Percentiles rank a stretch among this genome's conserved stretches.
Evolutionary conservation across 2,113 vertebrate genomes (phyloP).

Genomic region (Procavia capensis): DNA sequence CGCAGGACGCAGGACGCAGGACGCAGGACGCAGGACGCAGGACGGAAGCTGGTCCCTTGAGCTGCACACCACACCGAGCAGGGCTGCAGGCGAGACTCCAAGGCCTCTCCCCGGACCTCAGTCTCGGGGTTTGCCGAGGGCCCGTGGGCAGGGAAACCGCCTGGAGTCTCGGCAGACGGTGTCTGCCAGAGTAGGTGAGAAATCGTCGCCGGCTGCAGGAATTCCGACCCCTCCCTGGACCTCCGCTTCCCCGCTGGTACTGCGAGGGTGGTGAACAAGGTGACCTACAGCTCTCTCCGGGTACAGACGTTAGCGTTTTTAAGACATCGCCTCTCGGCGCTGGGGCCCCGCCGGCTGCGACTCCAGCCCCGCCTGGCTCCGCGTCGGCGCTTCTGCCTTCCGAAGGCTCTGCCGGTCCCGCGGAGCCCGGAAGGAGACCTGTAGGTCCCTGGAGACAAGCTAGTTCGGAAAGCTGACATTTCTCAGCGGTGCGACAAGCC

Average conservation of each 20-base stretch:
- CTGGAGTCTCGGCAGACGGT: not conserved
- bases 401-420: not conserved
- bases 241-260: not conserved
- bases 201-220: too few relatives aligned
- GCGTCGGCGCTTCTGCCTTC: accelerated
- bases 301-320: not conserved
- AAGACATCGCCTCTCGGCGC: not conserved
- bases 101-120: not conserved
- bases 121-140: accelerated
- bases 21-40: accelerated
- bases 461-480: not conserved
- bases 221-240: not conserved
- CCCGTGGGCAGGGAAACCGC: accelerated
- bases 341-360: accelerated
- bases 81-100: not conserved
- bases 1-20: accelerated
- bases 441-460: not conserved
- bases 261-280: not conserved
- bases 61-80: accelerated
- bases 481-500: not conserved
- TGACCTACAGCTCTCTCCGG: accelerated
- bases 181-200: not conserved
- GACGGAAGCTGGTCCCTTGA: not conserved
- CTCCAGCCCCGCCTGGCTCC: not conserved
- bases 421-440: not conserved